Percentiles rank a stretch among this genome's conserved stretches.
phyloP scores from a whole-genome alignment of 2,113 vertebrate genomes.

The Bucco capensis region DNA sequence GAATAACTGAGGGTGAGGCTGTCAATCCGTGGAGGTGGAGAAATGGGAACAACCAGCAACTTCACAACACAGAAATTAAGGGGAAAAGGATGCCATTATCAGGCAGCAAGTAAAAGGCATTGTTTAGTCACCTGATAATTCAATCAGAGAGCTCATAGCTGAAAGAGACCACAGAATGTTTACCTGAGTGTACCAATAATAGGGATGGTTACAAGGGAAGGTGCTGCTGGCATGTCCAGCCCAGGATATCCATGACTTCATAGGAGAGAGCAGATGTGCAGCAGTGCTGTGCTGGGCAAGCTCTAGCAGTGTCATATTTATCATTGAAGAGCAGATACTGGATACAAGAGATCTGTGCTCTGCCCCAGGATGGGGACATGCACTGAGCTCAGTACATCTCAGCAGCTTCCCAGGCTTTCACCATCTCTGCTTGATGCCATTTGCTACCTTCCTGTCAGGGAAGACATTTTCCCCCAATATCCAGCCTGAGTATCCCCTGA shows the following conservation, averaged over 20 bases:
- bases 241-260: no score
- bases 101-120: background rate
- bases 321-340: background rate
- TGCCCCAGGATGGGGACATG: background rate
- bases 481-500: no score
- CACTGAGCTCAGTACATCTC: background rate
- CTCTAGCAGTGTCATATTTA: background rate
- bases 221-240: background rate
- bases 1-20: background rate
- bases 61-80: background rate
- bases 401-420: background rate
- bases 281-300: accelerated
- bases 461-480: no score
- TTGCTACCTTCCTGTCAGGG: no score
- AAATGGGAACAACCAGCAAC: background rate
- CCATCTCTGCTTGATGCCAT: background rate
- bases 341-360: background rate
- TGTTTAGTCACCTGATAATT: background rate
- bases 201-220: background rate
- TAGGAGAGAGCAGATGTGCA: no score
- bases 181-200: no score
- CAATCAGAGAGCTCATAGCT: background rate
- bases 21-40: background rate
- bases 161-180: background rate
- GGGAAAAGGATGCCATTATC: background rate